Base-by-base conservation (phyloP, 2,113 vertebrate genomes). In the Pseudonaja textilis region DNA sequence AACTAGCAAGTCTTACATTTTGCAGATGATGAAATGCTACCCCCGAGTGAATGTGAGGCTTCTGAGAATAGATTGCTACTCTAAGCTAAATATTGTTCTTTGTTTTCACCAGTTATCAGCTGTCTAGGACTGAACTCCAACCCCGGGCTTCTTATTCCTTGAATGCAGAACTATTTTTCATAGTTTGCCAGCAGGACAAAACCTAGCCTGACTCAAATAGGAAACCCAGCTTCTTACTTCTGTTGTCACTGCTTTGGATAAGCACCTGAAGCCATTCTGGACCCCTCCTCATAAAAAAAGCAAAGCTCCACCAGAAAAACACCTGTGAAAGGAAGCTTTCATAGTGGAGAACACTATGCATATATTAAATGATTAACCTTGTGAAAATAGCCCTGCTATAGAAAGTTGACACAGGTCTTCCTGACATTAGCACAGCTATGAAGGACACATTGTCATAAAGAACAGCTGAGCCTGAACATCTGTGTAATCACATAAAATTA, bases 401-500 rank as follows among this genome's bases (percentile, higher is more conserved):
- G 29, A 88, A 92, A 89, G 81, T 0, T 93, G 92, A 94, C 55
- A 87, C 90, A 93, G 89, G 39, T 93, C 93, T 96, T 54, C 1
- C 47, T 94, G 94, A 93, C 91, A 74, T n/a, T 92, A 91, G 88
- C 61, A 92, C 4, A 0, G 45, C 42, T 61, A 88, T 0, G 0
- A 69, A 64, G 90, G 29, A 47, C 69, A 42, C 16, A 34, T 45
- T 92, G 91, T 59, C 69, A 56, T 47, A 29, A 3, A 64, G 11
- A 85, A 56, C n/a, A 81, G 4, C 39, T 85, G 8, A 69, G 52
- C 56, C 12, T 85, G n/a, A 94, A 92, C 74, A 54, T 57, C 29
- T 50, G n/a, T 85, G 94, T 92, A 85, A 93, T 88, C 11, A 91
- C 50, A 52, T 16, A 74, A 93, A 87, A 61, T n/a, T 55, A 85